phyloP scores from a whole-genome alignment of 2,888 invertebrate species.

The Diogma glabrata region DNA sequence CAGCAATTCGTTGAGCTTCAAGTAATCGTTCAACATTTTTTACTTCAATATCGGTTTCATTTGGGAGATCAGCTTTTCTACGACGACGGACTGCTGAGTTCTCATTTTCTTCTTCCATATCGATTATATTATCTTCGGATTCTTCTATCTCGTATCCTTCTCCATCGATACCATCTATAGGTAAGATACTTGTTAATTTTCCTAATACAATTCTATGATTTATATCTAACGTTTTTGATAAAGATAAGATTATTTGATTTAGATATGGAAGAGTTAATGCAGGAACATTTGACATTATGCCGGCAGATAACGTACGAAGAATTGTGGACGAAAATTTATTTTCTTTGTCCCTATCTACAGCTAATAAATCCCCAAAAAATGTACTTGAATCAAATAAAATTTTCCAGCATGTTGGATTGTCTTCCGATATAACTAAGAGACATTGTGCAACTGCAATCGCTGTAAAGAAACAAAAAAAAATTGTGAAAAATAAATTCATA shows the following conservation, averaged over 20 bases:
- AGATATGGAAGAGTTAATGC: conserved; percentile 38
- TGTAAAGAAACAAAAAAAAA: conserved; percentile 10
- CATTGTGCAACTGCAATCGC: conserved; percentile 50
- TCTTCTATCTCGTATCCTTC: conserved; percentile 3
- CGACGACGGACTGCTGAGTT: conserved; percentile 25
- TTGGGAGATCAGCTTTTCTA: conserved; percentile 27
- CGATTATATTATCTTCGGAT: conserved; percentile 14
- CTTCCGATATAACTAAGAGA: conserved; percentile 57
- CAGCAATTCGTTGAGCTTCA: conserved; percentile 54
- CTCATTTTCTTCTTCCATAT: conserved; percentile 24
- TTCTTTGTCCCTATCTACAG: conserved; percentile 36
- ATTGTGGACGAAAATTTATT: conserved; percentile 31
- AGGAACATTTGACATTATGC: conserved; percentile 45
- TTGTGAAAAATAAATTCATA: neutral
- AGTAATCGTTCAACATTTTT: conserved; percentile 43
- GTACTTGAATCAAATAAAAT: conserved; percentile 42
- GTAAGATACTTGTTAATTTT: conserved; percentile 40
- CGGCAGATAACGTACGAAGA: conserved; percentile 46
- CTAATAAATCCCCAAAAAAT: conserved; percentile 36
- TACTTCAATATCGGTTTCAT: conserved; percentile 39
- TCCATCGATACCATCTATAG: conserved; percentile 24
- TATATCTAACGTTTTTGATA: conserved; percentile 42
- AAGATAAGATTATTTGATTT: conserved; percentile 39
- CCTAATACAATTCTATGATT: conserved; percentile 42
- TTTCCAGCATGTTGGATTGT: conserved; percentile 46